These are phyloP conservation scores for Thunnus thynnus DNA, from an alignment of 2,113 vertebrate genomes.

Conservation along the genomic window DNA sequence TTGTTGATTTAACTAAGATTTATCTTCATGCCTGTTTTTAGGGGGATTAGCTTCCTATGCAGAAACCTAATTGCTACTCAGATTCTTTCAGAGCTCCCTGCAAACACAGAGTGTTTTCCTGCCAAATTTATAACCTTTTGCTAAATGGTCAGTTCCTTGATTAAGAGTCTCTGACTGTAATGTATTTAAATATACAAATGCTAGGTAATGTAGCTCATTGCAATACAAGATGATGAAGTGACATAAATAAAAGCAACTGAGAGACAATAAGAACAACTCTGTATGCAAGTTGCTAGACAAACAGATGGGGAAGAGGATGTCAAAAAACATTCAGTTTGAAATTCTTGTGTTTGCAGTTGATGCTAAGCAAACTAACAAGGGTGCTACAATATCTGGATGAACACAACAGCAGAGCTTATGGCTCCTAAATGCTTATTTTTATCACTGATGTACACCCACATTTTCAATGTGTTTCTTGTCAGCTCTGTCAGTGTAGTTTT, in stretches of 20 bases:
- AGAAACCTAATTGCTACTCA: no score
- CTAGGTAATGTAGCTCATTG: neutral
- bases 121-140: no score
- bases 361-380: constrained; percentile 13
- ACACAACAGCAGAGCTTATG: constrained; percentile 17
- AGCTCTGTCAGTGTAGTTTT: constrained; percentile 46
- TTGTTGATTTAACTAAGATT: no score
- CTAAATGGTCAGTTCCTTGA: no score
- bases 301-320: constrained; percentile 46
- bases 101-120: no score
- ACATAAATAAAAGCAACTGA: constrained; percentile 21
- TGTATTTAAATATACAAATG: neutral
- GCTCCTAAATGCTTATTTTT: constrained; percentile 47
- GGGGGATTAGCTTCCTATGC: no score
- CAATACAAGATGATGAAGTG: neutral
- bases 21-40: no score
- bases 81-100: no score
- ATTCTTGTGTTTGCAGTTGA: constrained; percentile 26
- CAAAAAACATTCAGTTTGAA: constrained; percentile 6
- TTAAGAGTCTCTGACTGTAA: no score
- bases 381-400: constrained; percentile 24
- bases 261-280: constrained; percentile 32
- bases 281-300: constrained; percentile 34
- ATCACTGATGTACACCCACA: constrained; percentile 61
- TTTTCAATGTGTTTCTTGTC: constrained; percentile 42